Evolutionary conservation across 2,113 vertebrate species (phyloP).

Genomic region (Serinus canaria): DNA sequence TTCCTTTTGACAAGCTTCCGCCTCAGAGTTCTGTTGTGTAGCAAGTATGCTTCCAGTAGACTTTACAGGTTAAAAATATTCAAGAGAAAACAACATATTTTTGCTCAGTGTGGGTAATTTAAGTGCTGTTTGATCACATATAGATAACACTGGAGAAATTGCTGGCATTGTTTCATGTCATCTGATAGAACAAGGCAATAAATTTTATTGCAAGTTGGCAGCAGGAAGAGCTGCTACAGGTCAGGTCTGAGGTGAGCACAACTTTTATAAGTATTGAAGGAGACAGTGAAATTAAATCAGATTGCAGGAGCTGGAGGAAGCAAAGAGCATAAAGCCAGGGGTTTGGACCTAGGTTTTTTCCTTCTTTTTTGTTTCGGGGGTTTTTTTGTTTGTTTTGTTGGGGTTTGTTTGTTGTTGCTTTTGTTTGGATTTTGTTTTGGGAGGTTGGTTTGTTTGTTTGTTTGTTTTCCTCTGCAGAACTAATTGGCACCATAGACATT

Average conservation of each 20-base stretch:
- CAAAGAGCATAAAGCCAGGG: background rate
- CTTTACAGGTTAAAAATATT: constrained; percentile 30
- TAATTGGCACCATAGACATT: background rate
- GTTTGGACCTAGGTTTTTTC: background rate
- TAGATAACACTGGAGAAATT: constrained; percentile 18
- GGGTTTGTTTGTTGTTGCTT: background rate
- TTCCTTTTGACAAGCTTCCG: constrained; percentile 18
- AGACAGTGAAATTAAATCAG: constrained; percentile 5
- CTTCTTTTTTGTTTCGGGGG: background rate
- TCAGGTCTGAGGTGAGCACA: background rate
- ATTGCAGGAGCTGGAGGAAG: background rate
- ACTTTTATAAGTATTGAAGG: constrained; percentile 41
- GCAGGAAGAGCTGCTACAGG: constrained; percentile 35
- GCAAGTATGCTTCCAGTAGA: constrained; percentile 34
- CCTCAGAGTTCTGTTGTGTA: constrained; percentile 32
- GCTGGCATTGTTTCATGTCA: constrained; percentile 36
- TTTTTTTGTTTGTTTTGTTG: background rate
- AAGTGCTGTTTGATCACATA: constrained; percentile 23
- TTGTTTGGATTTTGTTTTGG: background rate
- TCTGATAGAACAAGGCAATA: constrained; percentile 68
- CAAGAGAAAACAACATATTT: background rate
- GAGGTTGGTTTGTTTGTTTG: background rate
- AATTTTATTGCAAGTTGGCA: constrained; percentile 39
- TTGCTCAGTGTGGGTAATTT: background rate
- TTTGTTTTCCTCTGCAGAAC: background rate